These are phyloP conservation scores for Pseudomugil tenellus DNA, from an alignment of 2,797 vertebrate species.

Conservation along the genomic window DNA sequence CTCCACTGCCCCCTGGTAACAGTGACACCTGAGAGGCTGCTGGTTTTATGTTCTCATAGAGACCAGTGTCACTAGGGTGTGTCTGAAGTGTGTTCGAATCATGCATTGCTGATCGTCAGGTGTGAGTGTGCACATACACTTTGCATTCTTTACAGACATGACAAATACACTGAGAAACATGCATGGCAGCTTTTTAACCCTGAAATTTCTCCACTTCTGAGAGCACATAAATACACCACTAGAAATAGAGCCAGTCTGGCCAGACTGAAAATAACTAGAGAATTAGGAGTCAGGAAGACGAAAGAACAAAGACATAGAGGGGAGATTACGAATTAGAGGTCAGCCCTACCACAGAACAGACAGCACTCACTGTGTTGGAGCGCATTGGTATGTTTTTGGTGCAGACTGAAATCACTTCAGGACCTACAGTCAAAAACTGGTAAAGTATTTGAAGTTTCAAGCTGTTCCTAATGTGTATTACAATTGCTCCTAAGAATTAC, in stretches of 20 bases:
- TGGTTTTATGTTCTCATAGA: constrained; percentile 76
- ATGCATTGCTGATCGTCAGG: constrained; percentile 49
- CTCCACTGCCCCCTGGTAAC: constrained; percentile 65
- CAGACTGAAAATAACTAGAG: constrained; percentile 68
- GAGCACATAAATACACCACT: constrained; percentile 61
- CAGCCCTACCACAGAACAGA: constrained; percentile 20
- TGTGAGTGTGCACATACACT: constrained; percentile 45
- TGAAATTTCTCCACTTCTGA: constrained; percentile 72
- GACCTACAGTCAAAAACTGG: background rate
- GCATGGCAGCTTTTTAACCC: constrained; percentile 43
- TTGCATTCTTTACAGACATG: constrained; percentile 58
- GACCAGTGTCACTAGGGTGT: constrained; percentile 75
- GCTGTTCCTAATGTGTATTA: background rate
- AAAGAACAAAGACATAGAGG: constrained; percentile 52
- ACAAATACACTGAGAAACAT: constrained; percentile 18
- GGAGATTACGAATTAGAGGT: constrained; percentile 47
- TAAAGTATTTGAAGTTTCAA: background rate
- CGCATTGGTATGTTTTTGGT: background rate
- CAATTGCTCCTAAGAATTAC: background rate
- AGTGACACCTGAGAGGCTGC: constrained; percentile 73
- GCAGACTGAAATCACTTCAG: background rate
- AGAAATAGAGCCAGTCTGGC: constrained; percentile 63
- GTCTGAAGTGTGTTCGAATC: constrained; percentile 43
- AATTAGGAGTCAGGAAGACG: constrained; percentile 54
- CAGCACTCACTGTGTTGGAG: background rate